phyloP scores from a whole-genome alignment of 2,113 vertebrate species.

The Thunnus thynnus region DNA sequence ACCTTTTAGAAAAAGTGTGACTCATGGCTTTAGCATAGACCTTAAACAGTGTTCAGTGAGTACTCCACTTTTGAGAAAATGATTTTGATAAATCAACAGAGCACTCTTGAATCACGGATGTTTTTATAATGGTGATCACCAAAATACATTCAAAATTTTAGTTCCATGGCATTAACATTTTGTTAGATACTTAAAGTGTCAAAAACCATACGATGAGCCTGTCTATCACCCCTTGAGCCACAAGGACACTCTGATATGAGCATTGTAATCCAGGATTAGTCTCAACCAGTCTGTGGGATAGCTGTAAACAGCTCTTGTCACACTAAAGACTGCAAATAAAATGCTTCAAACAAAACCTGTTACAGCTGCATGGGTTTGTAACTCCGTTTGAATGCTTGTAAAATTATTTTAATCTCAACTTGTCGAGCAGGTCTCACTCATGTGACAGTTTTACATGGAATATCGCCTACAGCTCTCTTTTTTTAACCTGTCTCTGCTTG shows the following conservation, averaged over 20 bases:
- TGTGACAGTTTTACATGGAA: neutral
- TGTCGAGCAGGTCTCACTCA: neutral
- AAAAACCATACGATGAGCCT: too few relatives aligned
- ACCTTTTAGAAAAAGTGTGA: neutral
- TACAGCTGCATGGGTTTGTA: too few relatives aligned
- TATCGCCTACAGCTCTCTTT: neutral
- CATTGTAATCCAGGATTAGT: conserved; percentile 54
- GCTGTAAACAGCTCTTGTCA: neutral
- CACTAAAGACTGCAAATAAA: neutral
- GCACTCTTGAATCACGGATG: too few relatives aligned
- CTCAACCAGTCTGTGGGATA: conserved; percentile 5
- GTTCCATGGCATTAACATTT: neutral
- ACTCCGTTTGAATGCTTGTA: too few relatives aligned
- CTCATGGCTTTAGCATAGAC: neutral
- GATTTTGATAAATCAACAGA: neutral
- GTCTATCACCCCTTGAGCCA: neutral
- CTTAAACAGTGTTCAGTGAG: neutral
- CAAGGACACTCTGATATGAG: conserved; percentile 31
- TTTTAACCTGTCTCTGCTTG: too few relatives aligned
- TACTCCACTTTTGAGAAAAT: neutral
- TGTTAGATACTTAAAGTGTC: too few relatives aligned
- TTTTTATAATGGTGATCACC: neutral
- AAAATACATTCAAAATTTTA: neutral
- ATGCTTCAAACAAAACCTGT: too few relatives aligned
- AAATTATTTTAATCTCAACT: neutral